Base-by-base conservation (phyloP, 2,797 vertebrate species). In the Rhinatrema bivittatum region DNA sequence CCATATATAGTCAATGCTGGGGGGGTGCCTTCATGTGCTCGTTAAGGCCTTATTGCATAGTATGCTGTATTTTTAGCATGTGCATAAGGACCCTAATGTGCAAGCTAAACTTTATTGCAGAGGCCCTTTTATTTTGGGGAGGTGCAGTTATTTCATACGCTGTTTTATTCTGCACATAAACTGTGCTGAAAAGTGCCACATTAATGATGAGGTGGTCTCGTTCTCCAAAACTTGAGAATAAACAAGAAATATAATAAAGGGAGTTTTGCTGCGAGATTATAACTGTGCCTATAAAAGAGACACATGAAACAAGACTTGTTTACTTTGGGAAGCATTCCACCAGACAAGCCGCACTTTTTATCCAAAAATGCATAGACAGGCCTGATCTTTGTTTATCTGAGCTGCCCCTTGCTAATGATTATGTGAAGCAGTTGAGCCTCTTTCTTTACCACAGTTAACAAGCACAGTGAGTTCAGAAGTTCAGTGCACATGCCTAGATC, bases 351-450 rank as follows among this genome's bases (percentile, higher is more conserved):
- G 31, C 24, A 23, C 39, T 36, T 56, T 42, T 53, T 53, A 43
- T 26, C 35, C 31, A 59, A 60, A 60, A 74, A 46, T 13, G 56
- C 46, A 58, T 34, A 67, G 56, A 52, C 34, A 43, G 47, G 53
- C 43, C 59, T 72, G 65, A 56, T 77, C 65, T 71, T 68, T 65
- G 46, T 74, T 84, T 85, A 74, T 74, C 65, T 79, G 65, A 76
- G 77, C 59, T 52, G 46, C 30, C 23, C 30, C 60, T 42, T 75
- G 64, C 76, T 81, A 66, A 76, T 82, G 76, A 76, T 73, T 72
- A 52, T 45, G 41, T 65, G 51, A 62, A 62, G 66, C n/a, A n/a
- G n/a, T 58, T 52, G 59, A 61, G 23, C 61, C 46, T 37, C 38
- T 29, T 19, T 50, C 60, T 51, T 68, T 50, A 15, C 19, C 39